Conservation (phyloP, 2,113 vertebrate genomes). For the Alaudala cheleensis region DNA sequence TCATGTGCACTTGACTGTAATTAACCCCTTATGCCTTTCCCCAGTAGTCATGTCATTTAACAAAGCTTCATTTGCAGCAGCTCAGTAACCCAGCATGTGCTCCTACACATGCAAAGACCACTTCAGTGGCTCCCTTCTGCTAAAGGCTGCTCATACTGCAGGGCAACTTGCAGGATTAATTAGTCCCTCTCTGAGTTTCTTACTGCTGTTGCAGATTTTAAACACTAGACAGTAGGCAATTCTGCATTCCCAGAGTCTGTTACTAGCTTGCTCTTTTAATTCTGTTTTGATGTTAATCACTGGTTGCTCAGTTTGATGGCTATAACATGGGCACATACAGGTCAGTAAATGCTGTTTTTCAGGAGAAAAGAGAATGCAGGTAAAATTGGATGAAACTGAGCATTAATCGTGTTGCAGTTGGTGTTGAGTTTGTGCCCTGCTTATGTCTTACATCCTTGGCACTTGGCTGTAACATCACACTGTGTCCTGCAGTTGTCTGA, state of each 20-base stretch:
- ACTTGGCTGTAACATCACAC: neutral
- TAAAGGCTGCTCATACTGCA: neutral
- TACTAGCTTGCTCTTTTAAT: neutral
- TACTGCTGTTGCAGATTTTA: neutral
- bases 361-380: neutral
- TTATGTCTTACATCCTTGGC: neutral
- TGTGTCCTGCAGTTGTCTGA: neutral
- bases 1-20: neutral
- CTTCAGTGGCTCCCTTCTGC: neutral
- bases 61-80: neutral
- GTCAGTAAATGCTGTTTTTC: neutral
- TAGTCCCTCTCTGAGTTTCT: neutral
- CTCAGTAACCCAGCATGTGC: neutral
- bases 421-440: neutral
- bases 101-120: neutral
- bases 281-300: neutral
- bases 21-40: slow-evolving; percentile 24
- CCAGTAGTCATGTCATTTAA: neutral
- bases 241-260: neutral
- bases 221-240: neutral
- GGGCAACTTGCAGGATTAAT: neutral
- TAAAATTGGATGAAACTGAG: neutral
- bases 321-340: neutral
- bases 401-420: neutral
- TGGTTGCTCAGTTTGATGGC: neutral